These are phyloP conservation scores for Holotrichia oblita DNA, from an alignment of 1,140 invertebrate species.

Conservation along the genomic window DNA sequence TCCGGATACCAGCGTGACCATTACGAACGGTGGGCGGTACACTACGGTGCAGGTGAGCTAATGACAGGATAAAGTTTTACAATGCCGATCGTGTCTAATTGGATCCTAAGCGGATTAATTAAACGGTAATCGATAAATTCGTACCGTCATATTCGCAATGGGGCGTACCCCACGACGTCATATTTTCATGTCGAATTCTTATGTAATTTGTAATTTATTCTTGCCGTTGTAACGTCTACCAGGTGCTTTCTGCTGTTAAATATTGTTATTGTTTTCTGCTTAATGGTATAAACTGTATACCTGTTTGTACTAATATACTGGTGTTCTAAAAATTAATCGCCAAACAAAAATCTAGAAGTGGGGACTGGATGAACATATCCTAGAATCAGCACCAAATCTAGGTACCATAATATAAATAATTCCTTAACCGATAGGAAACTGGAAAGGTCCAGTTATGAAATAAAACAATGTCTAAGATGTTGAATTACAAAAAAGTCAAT, in stretches of 20 bases:
- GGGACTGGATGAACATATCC: no score
- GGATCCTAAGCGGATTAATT: slow-evolving; percentile 28
- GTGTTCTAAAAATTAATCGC: no score
- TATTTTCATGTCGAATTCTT: slow-evolving; percentile 26
- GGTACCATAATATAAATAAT: no score
- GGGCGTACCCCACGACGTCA: neutral
- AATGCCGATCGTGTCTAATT: slow-evolving; percentile 36
- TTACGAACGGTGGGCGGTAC: slow-evolving; percentile 25
- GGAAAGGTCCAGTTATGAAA: no score
- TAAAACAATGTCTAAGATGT: no score
- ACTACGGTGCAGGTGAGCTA: slow-evolving; percentile 28
- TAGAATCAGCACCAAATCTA: no score
- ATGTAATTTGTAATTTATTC: slow-evolving; percentile 24
- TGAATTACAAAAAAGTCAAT: no score
- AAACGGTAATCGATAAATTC: slow-evolving; percentile 35
- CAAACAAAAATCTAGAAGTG: no score
- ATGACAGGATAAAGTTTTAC: slow-evolving; percentile 34
- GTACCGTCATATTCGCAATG: slow-evolving; percentile 10
- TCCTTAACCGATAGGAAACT: no score
- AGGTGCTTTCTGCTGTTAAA: neutral
- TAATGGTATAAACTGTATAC: no score
- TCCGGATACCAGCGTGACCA: slow-evolving; percentile 1
- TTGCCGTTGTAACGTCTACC: neutral
- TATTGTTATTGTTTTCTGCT: no score
- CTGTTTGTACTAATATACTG: no score